phyloP scores from a whole-genome alignment of 30 jellyfish, hydroid and myxozoan species.

The Morbakka virulenta region DNA sequence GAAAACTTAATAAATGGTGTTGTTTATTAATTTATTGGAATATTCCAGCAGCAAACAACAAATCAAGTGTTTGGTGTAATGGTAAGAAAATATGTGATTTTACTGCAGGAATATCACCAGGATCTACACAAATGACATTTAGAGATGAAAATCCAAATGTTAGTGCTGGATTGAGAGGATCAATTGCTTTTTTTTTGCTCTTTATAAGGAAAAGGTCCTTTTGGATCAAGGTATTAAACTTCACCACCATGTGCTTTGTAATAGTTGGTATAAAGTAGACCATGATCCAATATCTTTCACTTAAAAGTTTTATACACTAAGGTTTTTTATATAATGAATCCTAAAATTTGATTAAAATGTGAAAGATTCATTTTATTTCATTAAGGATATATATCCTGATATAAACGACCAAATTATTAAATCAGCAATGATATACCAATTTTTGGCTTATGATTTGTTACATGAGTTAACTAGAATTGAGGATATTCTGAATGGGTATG shows the following conservation, averaged over 20 bases:
- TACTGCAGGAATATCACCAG: too few species aligned
- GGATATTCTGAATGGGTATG: not conserved
- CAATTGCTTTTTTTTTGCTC: too few species aligned
- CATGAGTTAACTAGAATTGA: not conserved
- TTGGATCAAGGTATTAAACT: not conserved
- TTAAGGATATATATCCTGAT: not conserved
- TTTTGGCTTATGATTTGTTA: not conserved
- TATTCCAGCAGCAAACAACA: slow-evolving; percentile 13
- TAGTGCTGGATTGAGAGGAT: too few species aligned
- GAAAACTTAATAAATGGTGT: slow-evolving; percentile 35
- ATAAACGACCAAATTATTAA: too few species aligned
- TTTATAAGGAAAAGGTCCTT: too few species aligned
- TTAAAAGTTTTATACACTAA: not conserved
- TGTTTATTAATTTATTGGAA: slow-evolving; percentile 19
- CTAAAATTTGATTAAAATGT: not conserved
- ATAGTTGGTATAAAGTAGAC: too few species aligned
- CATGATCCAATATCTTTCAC: too few species aligned
- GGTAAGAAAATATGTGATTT: slow-evolving; percentile 31
- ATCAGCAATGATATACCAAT: not conserved
- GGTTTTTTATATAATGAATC: not conserved
- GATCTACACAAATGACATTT: too few species aligned
- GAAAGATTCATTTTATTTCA: not conserved
- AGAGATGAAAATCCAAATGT: slow-evolving; percentile 35
- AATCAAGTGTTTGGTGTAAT: slow-evolving; percentile 45
- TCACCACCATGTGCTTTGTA: slow-evolving; percentile 9